Evolutionary conservation across 2,113 vertebrate genomes (phyloP), one percentile per base, ranked within the genome.

Genomic region (Gila orcuttii): DNA sequence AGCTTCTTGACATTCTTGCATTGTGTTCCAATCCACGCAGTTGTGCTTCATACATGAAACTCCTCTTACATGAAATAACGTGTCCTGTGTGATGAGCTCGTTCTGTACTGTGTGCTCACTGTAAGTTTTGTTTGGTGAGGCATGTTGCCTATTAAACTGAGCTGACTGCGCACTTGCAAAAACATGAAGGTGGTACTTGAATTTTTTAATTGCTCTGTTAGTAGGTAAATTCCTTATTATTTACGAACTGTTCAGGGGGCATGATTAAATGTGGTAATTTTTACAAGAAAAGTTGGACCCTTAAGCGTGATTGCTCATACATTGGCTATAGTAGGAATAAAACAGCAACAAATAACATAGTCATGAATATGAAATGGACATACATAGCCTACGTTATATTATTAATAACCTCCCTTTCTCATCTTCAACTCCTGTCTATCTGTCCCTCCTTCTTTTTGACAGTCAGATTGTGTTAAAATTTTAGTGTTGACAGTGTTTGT

Each of bases 381-480:
- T 42, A 36, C 42, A 10, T 17, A 52, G 15, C 50, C 50, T 21
- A 39, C 36, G 42, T 9, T 4, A 10, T 69, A 17, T 69, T 17
- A 36, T 66, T 71, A 71, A 71, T 71, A 39, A 21, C 33, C 68
- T 71, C 3, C 68, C 3, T 39, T 71, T 73, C 19, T 73, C 33
- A 73, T n/a, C 9, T 33, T 68, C 28, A 31, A 8, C 28, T 69
- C 66, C 66, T 39, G 66, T 71, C 9, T 23, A 1, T 23, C 8
- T 5, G 5, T 23, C 23, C 23, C 23, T 45, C 42, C 11, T 73
- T 45, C 9, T 39, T 45, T 73, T 75, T 28, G 39, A 50, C n/a
- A 75, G n/a, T 25, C n/a, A 50, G n/a, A 50, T 75, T 75, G 39
- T 47, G 42, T 45, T 75, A 75, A 75, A 47, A 75, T 12, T 75